Evolutionary conservation across 1,140 invertebrate genomes (phyloP), one percentile per base, ranked within the genome.

Genomic region (Hycleus cichorii): DNA sequence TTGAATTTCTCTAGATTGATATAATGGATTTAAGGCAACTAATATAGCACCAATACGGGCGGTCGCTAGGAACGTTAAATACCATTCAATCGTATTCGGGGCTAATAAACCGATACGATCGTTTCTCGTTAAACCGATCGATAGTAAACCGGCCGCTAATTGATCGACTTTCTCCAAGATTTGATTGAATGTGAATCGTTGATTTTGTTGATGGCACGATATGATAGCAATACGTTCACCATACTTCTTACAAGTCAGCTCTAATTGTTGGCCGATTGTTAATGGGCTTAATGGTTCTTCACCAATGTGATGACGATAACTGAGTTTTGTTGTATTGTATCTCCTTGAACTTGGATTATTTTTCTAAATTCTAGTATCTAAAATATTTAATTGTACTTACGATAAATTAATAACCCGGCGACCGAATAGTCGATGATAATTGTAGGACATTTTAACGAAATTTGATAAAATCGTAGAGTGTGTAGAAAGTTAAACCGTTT

Each of bases 31-130:
- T 5, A 96, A 81, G 46, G 86, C 84, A 76, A 92, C 94, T 56
- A 88, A 73, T 57, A 95, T 81, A 0, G 95, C 73, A 0, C 95
- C 96, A 8, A 85, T 84, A 62, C 92, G 84, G 0, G 87, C 83
- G 3, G 88, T 84, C 1, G 87, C 94, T 60, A 92, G 77, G 64
- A 88, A 81, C 0, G 84, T 78, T 0, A 95, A 66, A 3, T 89
- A 77, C 93, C 94, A 98, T 67, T 91, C 85, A 4, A 84, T 69
- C 25, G 80, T 79, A 74, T 97, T 98, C 0, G 93, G 92, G 0
- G 87, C 84, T 89, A 91, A 97, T 9, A 98, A 78, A 0, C 89
- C 95, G 2, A 99, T 64, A 5, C 89, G 73, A 68, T 98, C 95
- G 0, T 92, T 93, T 48, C 76, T 81, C 57, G 84, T 69, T 8